Conservation (phyloP, 2,797 vertebrate species). For the Acipenser transmontanus region DNA sequence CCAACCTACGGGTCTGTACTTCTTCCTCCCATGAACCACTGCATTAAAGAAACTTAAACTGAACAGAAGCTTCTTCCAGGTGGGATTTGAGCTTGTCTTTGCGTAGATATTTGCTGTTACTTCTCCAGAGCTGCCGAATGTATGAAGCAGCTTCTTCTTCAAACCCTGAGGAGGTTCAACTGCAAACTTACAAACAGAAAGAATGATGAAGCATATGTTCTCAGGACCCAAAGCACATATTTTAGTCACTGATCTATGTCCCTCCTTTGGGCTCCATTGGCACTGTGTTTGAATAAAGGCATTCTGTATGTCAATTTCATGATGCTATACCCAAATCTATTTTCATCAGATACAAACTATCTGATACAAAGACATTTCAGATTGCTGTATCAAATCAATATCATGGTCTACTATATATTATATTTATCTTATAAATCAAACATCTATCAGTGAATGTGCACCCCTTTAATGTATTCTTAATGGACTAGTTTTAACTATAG, state of each 20-base stretch:
- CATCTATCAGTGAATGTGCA: too few relatives aligned
- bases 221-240: not conserved
- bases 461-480: too few relatives aligned
- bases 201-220: not conserved
- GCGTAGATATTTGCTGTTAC: constrained; percentile 40
- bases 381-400: too few relatives aligned
- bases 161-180: constrained; percentile 44
- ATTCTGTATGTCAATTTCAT: too few relatives aligned
- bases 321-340: too few relatives aligned
- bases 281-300: too few relatives aligned
- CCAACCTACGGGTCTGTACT: constrained; percentile 49
- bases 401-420: too few relatives aligned
- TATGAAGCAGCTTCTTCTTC: constrained; percentile 47
- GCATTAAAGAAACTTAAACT: constrained; percentile 41
- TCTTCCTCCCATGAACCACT: constrained; percentile 46
- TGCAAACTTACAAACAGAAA: constrained; percentile 33
- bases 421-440: too few relatives aligned
- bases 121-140: constrained; percentile 34
- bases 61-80: constrained; percentile 51
- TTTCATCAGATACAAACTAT: too few relatives aligned
- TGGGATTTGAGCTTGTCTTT: constrained; percentile 27
- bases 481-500: too few relatives aligned
- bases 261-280: too few relatives aligned
- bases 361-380: too few relatives aligned
- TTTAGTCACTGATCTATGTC: not conserved